Evolutionary conservation across 2,113 vertebrate genomes (phyloP), one percentile per base, ranked within the genome.

Genomic region (Poeciliopsis occidentalis): DNA sequence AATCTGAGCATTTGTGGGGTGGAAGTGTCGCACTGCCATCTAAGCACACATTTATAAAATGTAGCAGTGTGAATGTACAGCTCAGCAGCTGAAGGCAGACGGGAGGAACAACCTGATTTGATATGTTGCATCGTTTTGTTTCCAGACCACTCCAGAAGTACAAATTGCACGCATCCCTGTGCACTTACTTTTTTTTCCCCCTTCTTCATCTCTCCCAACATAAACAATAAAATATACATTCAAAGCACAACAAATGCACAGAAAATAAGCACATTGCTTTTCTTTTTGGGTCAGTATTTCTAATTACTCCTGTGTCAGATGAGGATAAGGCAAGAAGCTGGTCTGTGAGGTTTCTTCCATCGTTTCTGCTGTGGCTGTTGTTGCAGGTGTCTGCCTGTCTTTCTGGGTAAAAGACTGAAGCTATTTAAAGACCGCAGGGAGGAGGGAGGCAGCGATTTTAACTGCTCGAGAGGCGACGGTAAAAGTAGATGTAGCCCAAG

Each of bases 401-500:
- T 72, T 92, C 75, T 84, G 84, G 90, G 87, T 88, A 37, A 66
- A 81, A 92, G 93, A 89, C 72, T 91, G 92, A 88, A 84, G 92
- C 89, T 95, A 93, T 92, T 89, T 75, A 75, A 93, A 72, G 75
- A 82, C 69, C 72, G 70, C 71, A 88, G 26, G 92, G 93, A 87
- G 83, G 60, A n/a, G 54, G 44, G 71, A 39, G 26, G 41, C 54
- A 30, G 67, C 8, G 26, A 64, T 88, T 86, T 92, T 97, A 99
- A 93, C 95, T 96, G 93, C 94, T 96, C 47, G 95, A 94, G 94
- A 98, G 95, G 87, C 97, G 96, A 81, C 92, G 97, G 88, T 99
- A 99, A 94, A 99, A 98, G 94, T 99, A 99, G 91, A 99, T 92
- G 94, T 99, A 99, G 87, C 98, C 98, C 94, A 99, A 95, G 92